A percentile compares a stretch with the other conserved stretches of the same genome.
Conservation (phyloP, 1,140 invertebrate genomes). For the Trichogramma pretiosum region DNA sequence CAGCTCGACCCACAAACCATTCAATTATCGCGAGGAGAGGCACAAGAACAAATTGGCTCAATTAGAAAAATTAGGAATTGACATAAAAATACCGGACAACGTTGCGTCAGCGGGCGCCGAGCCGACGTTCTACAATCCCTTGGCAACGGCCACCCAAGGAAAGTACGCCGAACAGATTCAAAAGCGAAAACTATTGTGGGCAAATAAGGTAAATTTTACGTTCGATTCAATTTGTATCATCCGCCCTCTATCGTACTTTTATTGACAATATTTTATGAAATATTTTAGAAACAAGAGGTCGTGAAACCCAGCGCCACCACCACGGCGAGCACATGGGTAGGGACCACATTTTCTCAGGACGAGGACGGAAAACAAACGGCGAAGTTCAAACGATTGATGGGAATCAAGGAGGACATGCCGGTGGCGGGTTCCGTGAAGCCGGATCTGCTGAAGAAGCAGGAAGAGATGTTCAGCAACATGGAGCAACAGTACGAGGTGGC, state of each 20-base stretch:
- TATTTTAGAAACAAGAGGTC: slow-evolving; percentile 32
- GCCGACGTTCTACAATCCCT: slow-evolving; percentile 72
- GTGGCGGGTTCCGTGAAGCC: slow-evolving; percentile 37
- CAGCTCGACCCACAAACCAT: slow-evolving; percentile 28
- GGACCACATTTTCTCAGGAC: slow-evolving; percentile 78
- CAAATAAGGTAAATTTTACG: slow-evolving; percentile 54
- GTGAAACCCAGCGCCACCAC: slow-evolving; percentile 31
- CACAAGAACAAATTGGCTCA: slow-evolving; percentile 42
- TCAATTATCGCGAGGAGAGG: slow-evolving; percentile 41
- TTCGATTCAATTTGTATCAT: too few species aligned
- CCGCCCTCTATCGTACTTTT: neutral
- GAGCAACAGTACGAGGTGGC: slow-evolving; percentile 93
- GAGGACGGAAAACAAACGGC: slow-evolving; percentile 81
- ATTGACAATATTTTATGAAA: slow-evolving; percentile 1
- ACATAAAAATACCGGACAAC: slow-evolving; percentile 35
- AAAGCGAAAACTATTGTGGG: slow-evolving; percentile 83
- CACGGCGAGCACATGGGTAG: slow-evolving; percentile 65
- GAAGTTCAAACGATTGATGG: slow-evolving; percentile 95
- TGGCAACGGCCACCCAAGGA: slow-evolving; percentile 66
- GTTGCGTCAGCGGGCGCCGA: slow-evolving; percentile 34
- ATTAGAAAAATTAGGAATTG: slow-evolving; percentile 45
- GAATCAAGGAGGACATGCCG: slow-evolving; percentile 63
- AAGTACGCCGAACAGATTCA: slow-evolving; percentile 83
- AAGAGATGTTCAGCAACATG: slow-evolving; percentile 84
- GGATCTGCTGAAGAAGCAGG: slow-evolving; percentile 71